These are phyloP conservation scores for Aldrovandia affinis DNA, from an alignment of 2,797 vertebrate genomes.

Conservation along the genomic window DNA sequence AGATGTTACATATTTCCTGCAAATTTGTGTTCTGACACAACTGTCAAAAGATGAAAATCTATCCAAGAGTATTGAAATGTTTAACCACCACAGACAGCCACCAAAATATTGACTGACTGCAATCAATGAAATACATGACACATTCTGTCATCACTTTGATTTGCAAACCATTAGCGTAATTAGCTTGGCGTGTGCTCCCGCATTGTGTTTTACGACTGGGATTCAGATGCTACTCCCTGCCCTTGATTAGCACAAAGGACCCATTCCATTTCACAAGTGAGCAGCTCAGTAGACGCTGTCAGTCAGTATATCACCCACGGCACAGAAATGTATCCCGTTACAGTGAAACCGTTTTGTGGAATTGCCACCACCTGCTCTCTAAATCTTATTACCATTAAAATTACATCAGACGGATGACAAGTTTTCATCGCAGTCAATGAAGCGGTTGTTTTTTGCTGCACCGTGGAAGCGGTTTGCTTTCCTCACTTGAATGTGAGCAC, in stretches of 20 bases:
- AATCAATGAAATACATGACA: background rate
- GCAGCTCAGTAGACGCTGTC: constrained; percentile 54
- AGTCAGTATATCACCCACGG: constrained; percentile 41
- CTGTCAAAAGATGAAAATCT: background rate
- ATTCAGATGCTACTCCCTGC: constrained; percentile 52
- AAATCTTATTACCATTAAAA: constrained; percentile 39
- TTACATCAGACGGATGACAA: constrained; percentile 32
- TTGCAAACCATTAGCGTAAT: constrained; percentile 46
- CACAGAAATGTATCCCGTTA: constrained; percentile 31
- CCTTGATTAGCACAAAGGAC: constrained; percentile 59
- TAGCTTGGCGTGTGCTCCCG: constrained; percentile 41
- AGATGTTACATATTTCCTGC: background rate
- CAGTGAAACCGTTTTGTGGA: constrained; percentile 34
- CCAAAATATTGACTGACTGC: background rate
- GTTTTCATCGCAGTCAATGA: constrained; percentile 32
- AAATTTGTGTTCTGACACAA: background rate
- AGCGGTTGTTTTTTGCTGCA: background rate
- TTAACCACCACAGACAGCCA: background rate
- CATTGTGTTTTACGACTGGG: constrained; percentile 56
- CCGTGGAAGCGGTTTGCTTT: background rate
- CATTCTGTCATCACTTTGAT: constrained; percentile 37
- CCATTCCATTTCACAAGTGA: constrained; percentile 65
- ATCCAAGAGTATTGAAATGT: background rate
- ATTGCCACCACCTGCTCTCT: constrained; percentile 51
- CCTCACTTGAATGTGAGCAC: background rate